Evolutionary conservation across 2,113 vertebrate species (phyloP).

Genomic region (Benitochromis conjunctus): DNA sequence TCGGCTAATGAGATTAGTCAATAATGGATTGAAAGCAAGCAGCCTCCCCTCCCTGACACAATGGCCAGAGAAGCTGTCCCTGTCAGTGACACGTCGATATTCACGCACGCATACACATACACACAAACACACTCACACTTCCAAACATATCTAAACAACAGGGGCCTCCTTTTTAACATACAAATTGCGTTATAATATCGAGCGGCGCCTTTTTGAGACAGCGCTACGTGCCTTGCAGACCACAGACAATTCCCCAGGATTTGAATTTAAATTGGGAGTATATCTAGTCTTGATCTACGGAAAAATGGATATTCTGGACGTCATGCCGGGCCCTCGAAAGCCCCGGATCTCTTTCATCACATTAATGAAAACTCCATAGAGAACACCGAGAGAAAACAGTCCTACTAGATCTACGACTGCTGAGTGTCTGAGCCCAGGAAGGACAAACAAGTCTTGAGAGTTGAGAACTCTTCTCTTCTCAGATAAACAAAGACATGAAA

Average conservation of each 20-base stretch:
- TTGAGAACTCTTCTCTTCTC: conserved; percentile 37
- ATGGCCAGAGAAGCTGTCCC: conserved; percentile 54
- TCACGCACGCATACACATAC: conserved; percentile 2
- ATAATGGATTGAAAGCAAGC: conserved; percentile 69
- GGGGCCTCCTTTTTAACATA: conserved; percentile 58
- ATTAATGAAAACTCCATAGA: conserved; percentile 11
- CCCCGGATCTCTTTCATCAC: conserved; percentile 30
- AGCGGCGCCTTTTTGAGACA: conserved; percentile 15
- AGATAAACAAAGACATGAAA: conserved; percentile 55
- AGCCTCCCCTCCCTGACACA: conserved; percentile 41
- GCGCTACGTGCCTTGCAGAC: conserved; percentile 17
- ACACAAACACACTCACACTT: conserved; percentile 1
- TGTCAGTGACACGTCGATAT: conserved; percentile 58
- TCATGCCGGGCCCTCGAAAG: conserved; percentile 15
- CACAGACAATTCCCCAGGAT: conserved; percentile 28
- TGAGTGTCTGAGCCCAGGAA: conserved; percentile 26
- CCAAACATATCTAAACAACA: conserved; percentile 44
- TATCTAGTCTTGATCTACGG: conserved; percentile 33
- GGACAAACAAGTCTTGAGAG: conserved; percentile 51
- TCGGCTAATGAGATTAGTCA: conserved; percentile 70
- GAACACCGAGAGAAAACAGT: background rate
- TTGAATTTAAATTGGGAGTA: conserved; percentile 39
- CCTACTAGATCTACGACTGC: background rate
- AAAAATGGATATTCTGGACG: conserved; percentile 23
- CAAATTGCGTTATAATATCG: conserved; percentile 62